phyloP scores from a whole-genome alignment of 2,113 vertebrate genomes.

The Chaetodon auriga region DNA sequence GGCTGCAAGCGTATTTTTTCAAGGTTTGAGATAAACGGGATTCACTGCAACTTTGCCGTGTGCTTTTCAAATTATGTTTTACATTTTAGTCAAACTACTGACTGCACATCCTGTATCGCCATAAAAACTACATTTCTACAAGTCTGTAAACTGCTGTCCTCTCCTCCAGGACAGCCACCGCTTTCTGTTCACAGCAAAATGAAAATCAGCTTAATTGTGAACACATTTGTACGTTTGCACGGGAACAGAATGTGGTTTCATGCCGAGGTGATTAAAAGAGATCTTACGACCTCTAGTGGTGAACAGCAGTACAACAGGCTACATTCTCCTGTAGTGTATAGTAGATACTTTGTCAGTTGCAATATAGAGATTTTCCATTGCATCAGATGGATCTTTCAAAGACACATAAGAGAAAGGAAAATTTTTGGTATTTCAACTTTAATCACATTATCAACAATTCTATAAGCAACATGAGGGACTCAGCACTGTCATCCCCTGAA shows the following conservation, averaged over 20 bases:
- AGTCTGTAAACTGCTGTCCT: too few species aligned
- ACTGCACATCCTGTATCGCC: too few species aligned
- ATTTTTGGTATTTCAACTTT: slow-evolving; percentile 59
- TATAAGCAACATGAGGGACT: slow-evolving; percentile 50
- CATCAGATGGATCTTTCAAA: neutral
- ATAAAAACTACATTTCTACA: too few species aligned
- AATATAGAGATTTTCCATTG: neutral
- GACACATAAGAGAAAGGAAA: slow-evolving; percentile 8
- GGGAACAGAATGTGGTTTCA: neutral
- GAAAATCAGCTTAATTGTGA: too few species aligned
- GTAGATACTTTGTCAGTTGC: neutral
- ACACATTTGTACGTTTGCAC: too few species aligned
- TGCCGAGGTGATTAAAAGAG: too few species aligned
- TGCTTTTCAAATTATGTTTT: too few species aligned
- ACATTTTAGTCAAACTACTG: too few species aligned
- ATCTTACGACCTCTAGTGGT: slow-evolving; percentile 25
- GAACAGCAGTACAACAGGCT: neutral
- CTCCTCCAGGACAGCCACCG: too few species aligned
- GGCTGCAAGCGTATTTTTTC: neutral
- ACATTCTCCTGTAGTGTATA: neutral
- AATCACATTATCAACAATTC: slow-evolving; percentile 68
- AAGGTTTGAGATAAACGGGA: neutral
- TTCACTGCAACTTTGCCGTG: neutral
- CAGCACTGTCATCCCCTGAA: slow-evolving; percentile 38
- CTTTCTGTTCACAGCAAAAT: too few species aligned